A percentile compares a stretch with the other conserved stretches of the same genome.
These are phyloP conservation scores for Archivesica marissinica DNA, from an alignment of 1,140 invertebrate genomes.

Conservation along the genomic window DNA sequence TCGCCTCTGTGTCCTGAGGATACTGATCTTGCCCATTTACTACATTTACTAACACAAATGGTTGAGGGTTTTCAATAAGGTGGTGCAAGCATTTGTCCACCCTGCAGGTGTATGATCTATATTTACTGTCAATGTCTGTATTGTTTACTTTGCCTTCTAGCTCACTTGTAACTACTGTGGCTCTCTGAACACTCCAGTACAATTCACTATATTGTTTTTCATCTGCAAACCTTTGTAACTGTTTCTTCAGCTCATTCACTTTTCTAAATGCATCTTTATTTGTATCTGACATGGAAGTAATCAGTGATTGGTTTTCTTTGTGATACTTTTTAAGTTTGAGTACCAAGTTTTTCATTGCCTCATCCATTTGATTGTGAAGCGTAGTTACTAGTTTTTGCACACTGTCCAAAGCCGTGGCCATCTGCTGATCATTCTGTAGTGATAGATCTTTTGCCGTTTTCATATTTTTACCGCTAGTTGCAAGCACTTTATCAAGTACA, in stretches of 20 bases:
- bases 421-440: not conserved
- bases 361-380: not conserved
- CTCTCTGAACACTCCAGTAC: not conserved
- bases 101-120: not conserved
- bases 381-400: not conserved
- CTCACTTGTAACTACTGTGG: not conserved
- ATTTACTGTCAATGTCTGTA: not conserved
- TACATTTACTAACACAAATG: not conserved
- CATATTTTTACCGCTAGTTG: not conserved
- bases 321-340: not conserved
- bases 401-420: not conserved
- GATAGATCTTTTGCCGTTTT: not conserved
- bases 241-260: not conserved
- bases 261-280: not conserved
- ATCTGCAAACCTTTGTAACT: not conserved
- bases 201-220: not conserved
- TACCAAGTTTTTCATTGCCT: not conserved
- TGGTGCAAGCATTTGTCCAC: not conserved
- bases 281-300: not conserved
- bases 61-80: slow-evolving; percentile 3
- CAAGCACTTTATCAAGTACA: not conserved
- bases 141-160: not conserved
- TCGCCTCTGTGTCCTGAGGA: not conserved
- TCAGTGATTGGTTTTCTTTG: not conserved
- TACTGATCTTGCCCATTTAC: not conserved